Base-by-base conservation (phyloP, 2,113 vertebrate genomes). In the Actinemys pallida region DNA sequence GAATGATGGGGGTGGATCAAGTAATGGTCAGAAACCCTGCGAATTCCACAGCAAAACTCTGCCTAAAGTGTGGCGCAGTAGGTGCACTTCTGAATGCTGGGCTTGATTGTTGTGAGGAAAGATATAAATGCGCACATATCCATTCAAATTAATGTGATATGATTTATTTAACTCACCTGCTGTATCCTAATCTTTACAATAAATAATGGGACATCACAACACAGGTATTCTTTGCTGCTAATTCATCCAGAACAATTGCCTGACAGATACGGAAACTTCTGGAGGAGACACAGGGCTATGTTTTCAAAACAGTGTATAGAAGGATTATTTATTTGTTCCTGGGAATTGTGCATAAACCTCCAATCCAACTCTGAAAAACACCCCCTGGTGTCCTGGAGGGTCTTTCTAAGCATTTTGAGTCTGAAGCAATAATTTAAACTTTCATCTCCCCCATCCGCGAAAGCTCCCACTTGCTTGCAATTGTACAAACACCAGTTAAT, bases 1-100 rank as follows among this genome's bases (percentile, higher is more conserved):
- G 5, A 56, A 82, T 56, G 14, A 65, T 65, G 7, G 31, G 31
- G 35, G 72, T 72, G 47, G 19, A 54, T 91, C 29, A n/a, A 65
- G 29, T 49, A 92, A 47, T 81, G 49, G 59, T 84, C 86, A 45
- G 56, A 86, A 96, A 90, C 78, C 84, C 31, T 91, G 27, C 14
- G 3, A 65, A 65, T 31, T 29, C 47, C 90, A 56, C 42, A 75
- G 39, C 39, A 42, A 75, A 69, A n/a, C 62, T 69, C 62, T 69
- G 62, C 35, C 25, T 57, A 57, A 27, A 42, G 39, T 75, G n/a
- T 75, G 10, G 69, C 19, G 42, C 39, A 42, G 20, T 10, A 75
- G 39, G n/a, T 42, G 11, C 39, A 75, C 10, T 39, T 25, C 69
- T 42, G 19, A 42, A 39, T 75, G n/a, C 9, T 75, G 69, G 39